Base-by-base conservation (phyloP, 2,113 vertebrate species). In the Chauna torquata region DNA sequence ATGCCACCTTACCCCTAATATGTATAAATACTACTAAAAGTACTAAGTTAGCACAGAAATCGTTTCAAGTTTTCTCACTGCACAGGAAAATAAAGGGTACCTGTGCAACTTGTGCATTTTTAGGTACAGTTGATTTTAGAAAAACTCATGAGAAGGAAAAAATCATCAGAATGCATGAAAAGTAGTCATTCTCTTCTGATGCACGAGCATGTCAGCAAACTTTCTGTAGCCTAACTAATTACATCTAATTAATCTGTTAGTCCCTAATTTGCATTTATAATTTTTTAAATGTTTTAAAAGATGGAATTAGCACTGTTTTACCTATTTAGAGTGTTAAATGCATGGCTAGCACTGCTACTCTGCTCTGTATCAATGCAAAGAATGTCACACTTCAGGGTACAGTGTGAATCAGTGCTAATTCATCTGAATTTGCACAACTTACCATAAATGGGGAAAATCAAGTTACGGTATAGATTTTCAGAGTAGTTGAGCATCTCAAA, bases 141-240 rank as follows among this genome's bases (percentile, higher is more conserved):
- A 91, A 88, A 94, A 36, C 11, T 40, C 34, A 14, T 4, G 3
- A 38, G 7, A 25, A 47, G 17, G 34, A 50, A 59, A 49, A 32
- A 10, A 23, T 9, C 3, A 50, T 5, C 0, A 0, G 32, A 83
- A 59, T 45, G 22, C 27, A 71, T 62, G 45, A 81, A 5, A 1
- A 74, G 18, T 16, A 36, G 16, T 36, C 36, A 74, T 8, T 68
- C 5, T 40, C 15, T 81, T 78, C 12, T 44, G 30, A 89, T 42
- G 30, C 22, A 12, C 3, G 3, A 75, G 8, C 22, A 24, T 0
- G 1, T 65, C 62, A 55, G 20, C n/a, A 49, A 6, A 40, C 30
- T 82, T 82, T 88, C 36, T 9, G 3, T 49, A 82, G 47, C 24
- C 70, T 78, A 57, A 18, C 70, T 78, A 57, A 18, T 38, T 36